phyloP scores from a whole-genome alignment of 2,797 vertebrate genomes.

The Cichlasoma orientale region DNA sequence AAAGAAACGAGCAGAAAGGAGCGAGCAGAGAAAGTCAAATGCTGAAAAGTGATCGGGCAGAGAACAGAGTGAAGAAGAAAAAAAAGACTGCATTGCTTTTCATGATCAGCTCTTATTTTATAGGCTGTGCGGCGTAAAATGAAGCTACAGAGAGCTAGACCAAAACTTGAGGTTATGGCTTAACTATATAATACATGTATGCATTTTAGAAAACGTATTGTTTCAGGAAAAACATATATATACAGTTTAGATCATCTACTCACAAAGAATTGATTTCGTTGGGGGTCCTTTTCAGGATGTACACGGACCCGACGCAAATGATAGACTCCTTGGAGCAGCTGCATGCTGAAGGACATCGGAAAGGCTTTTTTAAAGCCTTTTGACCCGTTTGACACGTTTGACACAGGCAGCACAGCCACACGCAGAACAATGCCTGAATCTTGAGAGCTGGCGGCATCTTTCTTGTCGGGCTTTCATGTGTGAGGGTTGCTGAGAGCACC shows the following conservation, averaged over 20 bases:
- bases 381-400: slow-evolving; percentile 52
- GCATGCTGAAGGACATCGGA: slow-evolving; percentile 89
- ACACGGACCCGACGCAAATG: slow-evolving; percentile 92
- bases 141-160: background rate
- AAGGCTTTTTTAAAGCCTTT: slow-evolving; percentile 71
- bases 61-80: background rate
- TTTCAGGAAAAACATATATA: background rate
- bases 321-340: slow-evolving; percentile 96
- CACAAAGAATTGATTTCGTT: slow-evolving; percentile 92
- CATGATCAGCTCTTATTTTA: background rate
- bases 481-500: slow-evolving; percentile 40
- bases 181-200: background rate
- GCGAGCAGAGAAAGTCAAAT: background rate
- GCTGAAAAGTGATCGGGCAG: background rate
- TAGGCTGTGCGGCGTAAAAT: background rate
- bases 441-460: slow-evolving; percentile 78
- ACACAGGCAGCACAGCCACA: slow-evolving; percentile 76
- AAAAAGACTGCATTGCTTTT: slow-evolving; percentile 5
- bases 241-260: slow-evolving; percentile 65
- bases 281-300: slow-evolving; percentile 85
- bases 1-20: slow-evolving; percentile 5
- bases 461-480: slow-evolving; percentile 72
- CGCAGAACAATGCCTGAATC: slow-evolving; percentile 70
- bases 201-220: background rate
- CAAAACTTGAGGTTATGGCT: background rate